Percentiles rank a stretch among this genome's conserved stretches.
These are phyloP conservation scores for Ictalurus furcatus DNA, from an alignment of 2,113 vertebrate species.

Conservation along the genomic window DNA sequence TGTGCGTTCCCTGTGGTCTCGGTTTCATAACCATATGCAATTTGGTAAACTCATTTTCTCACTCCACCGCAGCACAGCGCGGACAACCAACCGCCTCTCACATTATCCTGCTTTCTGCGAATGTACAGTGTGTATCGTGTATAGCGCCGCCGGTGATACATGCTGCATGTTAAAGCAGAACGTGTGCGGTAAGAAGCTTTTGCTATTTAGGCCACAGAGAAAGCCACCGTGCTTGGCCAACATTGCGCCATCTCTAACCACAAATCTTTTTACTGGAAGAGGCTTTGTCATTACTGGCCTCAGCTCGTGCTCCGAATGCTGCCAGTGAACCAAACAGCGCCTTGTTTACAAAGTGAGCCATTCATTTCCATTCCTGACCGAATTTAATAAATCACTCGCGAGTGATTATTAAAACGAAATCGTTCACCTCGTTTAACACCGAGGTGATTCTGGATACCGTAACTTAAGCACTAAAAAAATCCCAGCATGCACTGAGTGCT, in stretches of 20 bases:
- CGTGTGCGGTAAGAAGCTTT: constrained; percentile 63
- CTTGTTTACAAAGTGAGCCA: not conserved
- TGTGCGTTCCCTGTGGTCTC: not conserved
- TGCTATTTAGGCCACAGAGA: constrained; percentile 71
- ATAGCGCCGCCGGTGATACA: not conserved
- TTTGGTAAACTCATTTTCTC: constrained; percentile 5
- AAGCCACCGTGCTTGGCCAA: constrained; percentile 71
- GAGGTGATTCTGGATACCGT: not conserved
- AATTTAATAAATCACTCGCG: not conserved
- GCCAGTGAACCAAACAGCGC: not conserved
- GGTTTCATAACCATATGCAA: constrained; percentile 1
- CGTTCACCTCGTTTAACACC: not conserved
- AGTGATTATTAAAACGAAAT: not conserved
- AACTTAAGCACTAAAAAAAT: constrained; percentile 1
- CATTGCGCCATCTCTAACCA: constrained; percentile 71
- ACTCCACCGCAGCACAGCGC: not conserved
- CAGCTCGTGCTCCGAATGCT: constrained; percentile 56
- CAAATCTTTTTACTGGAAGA: constrained; percentile 72
- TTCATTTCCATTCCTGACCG: not conserved
- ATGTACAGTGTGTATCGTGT: not conserved
- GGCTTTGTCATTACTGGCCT: constrained; percentile 73
- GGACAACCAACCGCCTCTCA: not conserved
- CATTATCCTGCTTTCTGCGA: not conserved
- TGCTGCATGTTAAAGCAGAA: constrained; percentile 26
- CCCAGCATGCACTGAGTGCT: not conserved